Conservation (phyloP, 1,140 invertebrate genomes). For the Neoseiulus cucumeris region DNA sequence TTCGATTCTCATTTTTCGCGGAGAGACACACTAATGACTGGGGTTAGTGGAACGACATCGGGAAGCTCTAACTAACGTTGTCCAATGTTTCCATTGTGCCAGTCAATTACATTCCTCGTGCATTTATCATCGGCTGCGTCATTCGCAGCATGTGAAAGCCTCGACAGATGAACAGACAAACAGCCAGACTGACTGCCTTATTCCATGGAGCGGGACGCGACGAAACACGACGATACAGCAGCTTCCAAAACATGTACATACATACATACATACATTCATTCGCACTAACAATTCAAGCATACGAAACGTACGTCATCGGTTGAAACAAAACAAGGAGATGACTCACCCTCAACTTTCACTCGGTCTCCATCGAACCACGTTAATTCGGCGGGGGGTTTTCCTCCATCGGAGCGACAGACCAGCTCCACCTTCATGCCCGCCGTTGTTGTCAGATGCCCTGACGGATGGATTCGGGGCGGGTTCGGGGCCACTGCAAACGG, state of each 20-base stretch:
- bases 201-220: neutral
- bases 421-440: constrained; percentile 70
- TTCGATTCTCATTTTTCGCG: too few species aligned
- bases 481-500: constrained; percentile 50
- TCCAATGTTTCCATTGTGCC: too few species aligned
- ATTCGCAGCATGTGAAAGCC: too few species aligned
- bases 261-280: neutral
- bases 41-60: too few species aligned
- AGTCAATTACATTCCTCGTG: too few species aligned
- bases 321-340: neutral
- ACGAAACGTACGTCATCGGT: neutral
- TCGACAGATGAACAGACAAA: too few species aligned
- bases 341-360: neutral
- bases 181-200: too few species aligned
- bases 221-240: neutral
- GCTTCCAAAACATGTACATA: neutral
- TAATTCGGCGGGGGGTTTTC: constrained; percentile 67
- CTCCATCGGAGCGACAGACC: constrained; percentile 65
- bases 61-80: too few species aligned
- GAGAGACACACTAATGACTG: too few species aligned
- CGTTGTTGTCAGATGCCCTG: constrained; percentile 52
- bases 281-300: too few species aligned
- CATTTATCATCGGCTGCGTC: too few species aligned
- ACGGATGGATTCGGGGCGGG: constrained; percentile 61
- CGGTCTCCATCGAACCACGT: constrained; percentile 2